Evolutionary conservation across 1,140 invertebrate species (phyloP), one percentile per base, ranked within the genome.

Genomic region (Drosophila melanica): DNA sequence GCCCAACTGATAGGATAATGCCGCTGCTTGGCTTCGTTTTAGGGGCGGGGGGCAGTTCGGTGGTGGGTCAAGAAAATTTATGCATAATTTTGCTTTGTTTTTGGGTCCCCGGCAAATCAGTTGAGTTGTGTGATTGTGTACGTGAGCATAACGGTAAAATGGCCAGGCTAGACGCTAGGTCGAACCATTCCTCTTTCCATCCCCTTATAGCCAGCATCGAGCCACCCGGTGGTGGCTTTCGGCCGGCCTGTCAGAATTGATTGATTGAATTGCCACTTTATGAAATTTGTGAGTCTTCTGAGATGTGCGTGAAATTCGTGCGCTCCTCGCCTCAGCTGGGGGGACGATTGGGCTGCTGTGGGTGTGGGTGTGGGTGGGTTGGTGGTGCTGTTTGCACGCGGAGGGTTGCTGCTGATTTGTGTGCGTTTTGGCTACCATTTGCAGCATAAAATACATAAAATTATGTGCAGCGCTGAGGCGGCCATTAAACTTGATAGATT

Each of bases 231-330:
- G 68, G 54, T 62, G 51, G 73, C 57, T 44, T 35, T 75, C 53
- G 74, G 42, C 70, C 67, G 62, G 55, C 57, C 81, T 86, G 90
- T 91, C 90, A 80, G 77, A 91, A 90, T 91, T 91, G 90, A 91
- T 91, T 91, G 90, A 91, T 91, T 91, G 90, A 91, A 91, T 91
- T 91, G 90, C 90, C 90, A 90, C 90, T 91, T 91, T 90, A 91
- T 91, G 86, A 91, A 91, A 91, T 91, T 91, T 91, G 90, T 91
- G 90, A 91, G 90, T 91, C 90, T 91, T 91, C 77, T 58, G 90
- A 91, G 90, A 91, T 91, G 79, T 91, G 85, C 87, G 87, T 87
- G 79, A 80, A 90, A 86, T 69, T 90, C 78, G 79, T 87, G 79
- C 69, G 42, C 41, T 65, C 65, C 44, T 14, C 30, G 11, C 63